Base-by-base conservation (phyloP, 2,888 invertebrate species). In the Chrysopilus asiliformis region DNA sequence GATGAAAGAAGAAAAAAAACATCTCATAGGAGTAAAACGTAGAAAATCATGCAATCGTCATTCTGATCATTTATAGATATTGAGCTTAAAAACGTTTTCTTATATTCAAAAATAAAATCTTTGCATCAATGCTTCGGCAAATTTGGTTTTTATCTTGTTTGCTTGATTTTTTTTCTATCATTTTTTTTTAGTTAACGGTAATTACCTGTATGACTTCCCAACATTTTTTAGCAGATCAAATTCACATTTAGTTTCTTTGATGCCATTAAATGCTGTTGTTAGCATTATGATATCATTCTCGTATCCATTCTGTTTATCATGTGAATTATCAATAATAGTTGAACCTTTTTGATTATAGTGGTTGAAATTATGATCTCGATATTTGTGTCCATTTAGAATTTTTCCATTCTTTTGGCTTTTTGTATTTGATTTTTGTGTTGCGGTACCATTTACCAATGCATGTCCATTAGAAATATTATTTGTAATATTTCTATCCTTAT, bases 201-300 rank as follows among this genome's bases (percentile, higher is more conserved):
- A 53, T 61, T 62, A 62, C 63, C 62, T 62, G 60, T 56, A 61
- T 57, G 62, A 62, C 63, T 63, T 60, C 57, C 55, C 63, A 55
- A 57, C 62, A 55, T 51, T 55, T 56, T 58, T 61, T 58, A 58
- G 56, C 52, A 59, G 57, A 54, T 58, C 52, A 45, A 17, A 26
- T 10, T 26, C 13, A 17, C 18, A 18, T 18, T 13, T 34, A 12
- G 26, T 7, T 10, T 13, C 13, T 26, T 13, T 26, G 26, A 26
- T 26, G 26, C 26, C 14, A 26, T 22, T 22, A n/a, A n/a, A n/a
- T n/a, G n/a, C n/a, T n/a, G 9, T 22, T 22, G 22, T 9, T 9
- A 9, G 7, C 10, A 26, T 26, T 17, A 6, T 25, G 13, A 26
- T 26, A 14, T 8, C 10, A 17, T 6, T 34, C 13, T 16, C 26